A percentile compares a stretch with the other conserved stretches of the same genome.
Evolutionary conservation across 2,888 invertebrate genomes (phyloP).

Genomic region (Sphaeridia pumilis): DNA sequence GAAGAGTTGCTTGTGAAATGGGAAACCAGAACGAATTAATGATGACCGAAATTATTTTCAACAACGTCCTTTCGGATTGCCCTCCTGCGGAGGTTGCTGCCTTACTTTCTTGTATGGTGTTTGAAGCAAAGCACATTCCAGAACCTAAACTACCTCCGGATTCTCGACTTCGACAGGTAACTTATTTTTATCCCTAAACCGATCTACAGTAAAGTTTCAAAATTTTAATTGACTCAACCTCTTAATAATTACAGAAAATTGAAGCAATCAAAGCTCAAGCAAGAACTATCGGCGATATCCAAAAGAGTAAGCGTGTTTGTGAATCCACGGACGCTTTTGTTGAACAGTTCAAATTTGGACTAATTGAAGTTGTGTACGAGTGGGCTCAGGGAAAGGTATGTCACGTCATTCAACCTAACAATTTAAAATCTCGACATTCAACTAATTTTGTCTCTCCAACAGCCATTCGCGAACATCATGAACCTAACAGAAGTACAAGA

Average conservation of each 20-base stretch:
- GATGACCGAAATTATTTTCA: constrained; percentile 84
- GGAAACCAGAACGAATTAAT: constrained; percentile 74
- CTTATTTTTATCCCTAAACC: background rate
- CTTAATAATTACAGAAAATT: constrained; percentile 54
- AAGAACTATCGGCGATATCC: constrained; percentile 53
- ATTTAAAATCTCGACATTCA: background rate
- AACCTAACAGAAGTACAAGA: constrained; percentile 87
- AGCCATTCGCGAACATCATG: constrained; percentile 90
- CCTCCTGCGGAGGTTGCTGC: constrained; percentile 88
- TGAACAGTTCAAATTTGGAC: constrained; percentile 68
- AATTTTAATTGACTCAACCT: constrained; percentile 17
- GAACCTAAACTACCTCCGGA: constrained; percentile 50
- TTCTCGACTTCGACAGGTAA: constrained; percentile 45
- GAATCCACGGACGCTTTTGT: constrained; percentile 44
- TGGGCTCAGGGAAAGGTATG: constrained; percentile 80
- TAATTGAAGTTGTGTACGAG: constrained; percentile 88
- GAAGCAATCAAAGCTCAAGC: constrained; percentile 58
- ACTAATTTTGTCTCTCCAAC: constrained; percentile 19
- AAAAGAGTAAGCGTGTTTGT: constrained; percentile 51
- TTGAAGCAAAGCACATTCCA: constrained; percentile 64
- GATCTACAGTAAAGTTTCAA: background rate
- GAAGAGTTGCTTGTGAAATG: constrained; percentile 76
- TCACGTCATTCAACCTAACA: background rate
- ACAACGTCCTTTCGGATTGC: constrained; percentile 74
- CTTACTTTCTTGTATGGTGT: constrained; percentile 80